Percentiles rank a stretch among this genome's conserved stretches.
Conservation (phyloP, 2,888 invertebrate species). For the Heteromyza rotundicornis region DNA sequence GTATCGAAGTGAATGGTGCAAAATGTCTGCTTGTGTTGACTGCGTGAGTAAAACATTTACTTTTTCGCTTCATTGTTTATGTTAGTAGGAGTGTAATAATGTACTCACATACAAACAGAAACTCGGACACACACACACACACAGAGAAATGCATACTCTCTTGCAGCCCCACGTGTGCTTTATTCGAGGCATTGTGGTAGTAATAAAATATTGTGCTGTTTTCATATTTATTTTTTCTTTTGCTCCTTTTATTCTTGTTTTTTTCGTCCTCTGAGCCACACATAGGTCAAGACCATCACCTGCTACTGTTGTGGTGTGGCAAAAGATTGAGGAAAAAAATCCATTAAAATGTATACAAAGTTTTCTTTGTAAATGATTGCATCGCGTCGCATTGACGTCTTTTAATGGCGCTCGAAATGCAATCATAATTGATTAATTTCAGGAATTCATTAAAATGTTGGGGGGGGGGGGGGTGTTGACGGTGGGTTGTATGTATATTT, state of each 20-base stretch:
- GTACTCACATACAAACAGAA: background rate
- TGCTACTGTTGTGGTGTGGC: background rate
- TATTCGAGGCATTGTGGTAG: too few species aligned
- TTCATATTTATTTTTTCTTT: background rate
- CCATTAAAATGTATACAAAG: background rate
- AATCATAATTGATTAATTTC: too few species aligned
- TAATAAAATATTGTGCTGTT: background rate
- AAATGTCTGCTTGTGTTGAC: too few species aligned
- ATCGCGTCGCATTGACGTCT: too few species aligned
- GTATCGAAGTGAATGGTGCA: too few species aligned
- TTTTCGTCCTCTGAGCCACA: background rate
- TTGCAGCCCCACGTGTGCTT: conserved; percentile 6
- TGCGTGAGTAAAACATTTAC: too few species aligned
- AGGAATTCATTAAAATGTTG: too few species aligned
- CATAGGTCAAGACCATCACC: background rate
- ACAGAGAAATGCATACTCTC: conserved; percentile 25
- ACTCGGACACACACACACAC: conserved; percentile 18
- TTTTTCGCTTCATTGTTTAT: too few species aligned
- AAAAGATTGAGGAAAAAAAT: background rate
- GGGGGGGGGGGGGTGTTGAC: too few species aligned
- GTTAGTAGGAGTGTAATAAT: background rate
- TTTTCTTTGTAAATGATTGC: too few species aligned
- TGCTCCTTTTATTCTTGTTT: background rate
- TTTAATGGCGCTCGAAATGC: too few species aligned
- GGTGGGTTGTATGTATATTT: too few species aligned